Base-by-base conservation (phyloP, 2,113 vertebrate genomes). In the Abramis brama region DNA sequence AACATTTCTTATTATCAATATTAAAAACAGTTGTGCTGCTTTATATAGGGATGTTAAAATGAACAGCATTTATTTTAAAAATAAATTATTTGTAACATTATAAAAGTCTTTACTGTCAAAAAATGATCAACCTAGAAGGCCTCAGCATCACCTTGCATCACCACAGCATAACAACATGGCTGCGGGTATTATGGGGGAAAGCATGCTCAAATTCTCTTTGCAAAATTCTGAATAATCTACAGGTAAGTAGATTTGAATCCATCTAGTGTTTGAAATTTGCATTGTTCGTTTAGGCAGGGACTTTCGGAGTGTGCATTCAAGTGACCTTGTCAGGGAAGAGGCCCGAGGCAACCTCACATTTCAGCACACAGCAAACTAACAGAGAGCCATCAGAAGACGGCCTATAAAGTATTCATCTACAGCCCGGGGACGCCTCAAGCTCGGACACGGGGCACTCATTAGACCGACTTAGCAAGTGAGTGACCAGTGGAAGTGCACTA, bases 331-430 rank as follows among this genome's bases (percentile, higher is more conserved):
- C 87, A 52, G 39, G 55, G 64, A 79, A 77, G 74, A 39, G 13
- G 86, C 87, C 87, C 2, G 27, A 30, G 79, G 82, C 79, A 17
- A 55, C 13, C 60, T 57, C 85, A 75, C 71, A 82, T 79, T 86
- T 85, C 84, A 70, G 86, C 83, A 87, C 68, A 64, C 57, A 88
- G 88, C 90, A 83, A 87, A 88, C 88, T 87, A 86, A 87, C 82
- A 87, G 86, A 81, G 64, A 89, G 81, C 85, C 87, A 89, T 91
- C 90, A 90, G 86, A 91, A 83, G 86, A 85, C 82, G 45, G 76
- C 66, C 80, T 76, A 91, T 89, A 88, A 90, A 91, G 81, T 86
- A 91, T 90, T 90, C 81, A 91, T 90, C 59, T 33, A 36, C 57
- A 87, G 89, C 83, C 88, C 8, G 68, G 81, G 87, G 83, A 87